Percentiles rank a stretch among this genome's conserved stretches.
Conservation (phyloP, 2,797 vertebrate genomes). For the Xenentodon cancila region DNA sequence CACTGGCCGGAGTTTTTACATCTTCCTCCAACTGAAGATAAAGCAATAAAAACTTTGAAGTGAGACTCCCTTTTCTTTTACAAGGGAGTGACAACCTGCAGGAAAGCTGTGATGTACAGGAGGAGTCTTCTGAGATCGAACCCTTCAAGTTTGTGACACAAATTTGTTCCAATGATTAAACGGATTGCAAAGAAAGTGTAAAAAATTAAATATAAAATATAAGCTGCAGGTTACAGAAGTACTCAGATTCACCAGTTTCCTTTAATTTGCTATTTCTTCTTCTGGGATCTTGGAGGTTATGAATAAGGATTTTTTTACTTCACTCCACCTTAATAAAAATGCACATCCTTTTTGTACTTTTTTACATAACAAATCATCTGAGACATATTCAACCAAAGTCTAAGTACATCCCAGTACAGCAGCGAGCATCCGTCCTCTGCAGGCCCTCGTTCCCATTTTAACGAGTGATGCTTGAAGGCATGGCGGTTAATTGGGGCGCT, state of each 20-base stretch:
- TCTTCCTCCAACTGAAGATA: background rate
- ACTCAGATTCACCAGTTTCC: slow-evolving; percentile 9
- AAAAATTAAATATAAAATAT: background rate
- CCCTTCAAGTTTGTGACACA: background rate
- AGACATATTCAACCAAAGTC: too few relatives aligned
- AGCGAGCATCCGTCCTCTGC: too few relatives aligned
- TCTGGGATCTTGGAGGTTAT: slow-evolving; percentile 6
- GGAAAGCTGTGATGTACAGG: background rate
- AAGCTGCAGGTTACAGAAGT: background rate
- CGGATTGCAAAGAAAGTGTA: background rate
- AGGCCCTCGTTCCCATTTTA: too few relatives aligned
- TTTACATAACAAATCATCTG: too few relatives aligned
- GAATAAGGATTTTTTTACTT: background rate
- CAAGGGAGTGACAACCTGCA: background rate
- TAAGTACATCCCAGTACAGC: too few relatives aligned
- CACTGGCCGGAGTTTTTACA: background rate
- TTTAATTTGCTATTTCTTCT: slow-evolving; percentile 17
- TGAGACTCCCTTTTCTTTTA: background rate
- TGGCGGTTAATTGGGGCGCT: too few relatives aligned
- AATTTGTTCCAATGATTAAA: slow-evolving; percentile 16
- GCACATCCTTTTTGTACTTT: too few relatives aligned
- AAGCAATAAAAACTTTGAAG: too few relatives aligned
- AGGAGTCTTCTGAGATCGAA: slow-evolving; percentile 1
- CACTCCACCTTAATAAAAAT: too few relatives aligned
- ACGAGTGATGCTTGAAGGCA: too few relatives aligned